Evolutionary conservation across 2,113 vertebrate species (phyloP).

Genomic region (Myotis brandtii): DNA sequence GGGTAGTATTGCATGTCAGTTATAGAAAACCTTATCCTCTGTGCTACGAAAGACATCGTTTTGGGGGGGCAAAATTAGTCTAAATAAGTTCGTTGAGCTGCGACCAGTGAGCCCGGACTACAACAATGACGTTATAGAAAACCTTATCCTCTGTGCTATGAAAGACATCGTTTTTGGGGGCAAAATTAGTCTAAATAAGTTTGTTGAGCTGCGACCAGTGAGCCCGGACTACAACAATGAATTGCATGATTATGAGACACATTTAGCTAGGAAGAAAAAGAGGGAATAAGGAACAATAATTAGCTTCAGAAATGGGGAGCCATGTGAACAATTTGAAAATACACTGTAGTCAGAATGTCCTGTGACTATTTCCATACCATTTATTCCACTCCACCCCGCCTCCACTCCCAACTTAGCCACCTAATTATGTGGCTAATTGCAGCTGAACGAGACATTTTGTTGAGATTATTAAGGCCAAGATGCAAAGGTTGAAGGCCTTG

Average conservation of each 20-base stretch:
- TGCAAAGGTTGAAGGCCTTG: constrained; percentile 50
- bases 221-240: neutral
- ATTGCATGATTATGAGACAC: constrained; percentile 13
- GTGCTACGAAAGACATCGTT: constrained; percentile 1
- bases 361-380: constrained; percentile 66
- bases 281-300: neutral
- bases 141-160: neutral
- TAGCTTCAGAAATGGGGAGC: neutral
- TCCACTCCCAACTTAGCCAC: neutral
- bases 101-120: neutral
- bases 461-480: constrained; percentile 19
- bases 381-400: neutral
- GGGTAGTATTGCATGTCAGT: neutral
- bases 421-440: constrained; percentile 37
- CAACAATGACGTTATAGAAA: constrained; percentile 40
- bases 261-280: constrained; percentile 35
- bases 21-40: neutral
- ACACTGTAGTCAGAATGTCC: constrained; percentile 28
- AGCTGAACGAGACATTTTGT: constrained; percentile 67
- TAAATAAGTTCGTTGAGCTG: constrained; percentile 33
- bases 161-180: neutral
- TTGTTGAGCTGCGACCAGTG: neutral
- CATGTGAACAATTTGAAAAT: neutral
- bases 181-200: neutral
- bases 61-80: neutral